phyloP scores from a whole-genome alignment of 2,888 invertebrate species.

The Epistrophe grossulariae region DNA sequence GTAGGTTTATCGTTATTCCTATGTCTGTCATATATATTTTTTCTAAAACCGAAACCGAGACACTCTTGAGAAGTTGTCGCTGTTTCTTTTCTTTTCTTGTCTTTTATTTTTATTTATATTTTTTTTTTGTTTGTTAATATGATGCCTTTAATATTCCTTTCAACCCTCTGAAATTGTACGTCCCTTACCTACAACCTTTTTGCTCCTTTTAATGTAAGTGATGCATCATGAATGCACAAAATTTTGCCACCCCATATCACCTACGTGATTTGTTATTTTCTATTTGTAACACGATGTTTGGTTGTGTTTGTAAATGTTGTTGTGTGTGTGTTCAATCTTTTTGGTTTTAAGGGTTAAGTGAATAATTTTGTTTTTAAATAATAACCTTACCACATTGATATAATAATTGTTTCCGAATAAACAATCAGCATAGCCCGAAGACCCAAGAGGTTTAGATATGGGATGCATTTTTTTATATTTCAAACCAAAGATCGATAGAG shows the following conservation, averaged over 20 bases:
- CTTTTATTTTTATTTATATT: background rate
- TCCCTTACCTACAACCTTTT: background rate
- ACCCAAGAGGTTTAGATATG: no score
- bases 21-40: slow-evolving; percentile 37
- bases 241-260: slow-evolving; percentile 3
- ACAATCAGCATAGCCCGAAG: background rate
- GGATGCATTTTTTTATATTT: no score
- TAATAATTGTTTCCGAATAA: background rate
- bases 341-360: slow-evolving; percentile 7
- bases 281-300: background rate
- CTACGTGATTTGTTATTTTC: background rate
- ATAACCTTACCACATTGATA: background rate
- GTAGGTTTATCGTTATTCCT: slow-evolving; percentile 11
- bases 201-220: background rate
- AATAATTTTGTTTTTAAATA: background rate
- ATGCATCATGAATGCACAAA: slow-evolving; percentile 38
- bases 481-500: no score
- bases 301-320: slow-evolving; percentile 17
- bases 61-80: slow-evolving; percentile 62
- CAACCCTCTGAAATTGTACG: background rate
- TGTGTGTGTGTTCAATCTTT: slow-evolving; percentile 7
- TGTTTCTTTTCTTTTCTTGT: slow-evolving; percentile 44
- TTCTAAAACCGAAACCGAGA: slow-evolving; percentile 39
- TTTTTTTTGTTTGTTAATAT: slow-evolving; percentile 23
- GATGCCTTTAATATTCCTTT: slow-evolving; percentile 35